Percentiles rank a stretch among this genome's conserved stretches.
Evolutionary conservation across 2,797 vertebrate genomes (phyloP).

Genomic region (Ctenopoma multispine): DNA sequence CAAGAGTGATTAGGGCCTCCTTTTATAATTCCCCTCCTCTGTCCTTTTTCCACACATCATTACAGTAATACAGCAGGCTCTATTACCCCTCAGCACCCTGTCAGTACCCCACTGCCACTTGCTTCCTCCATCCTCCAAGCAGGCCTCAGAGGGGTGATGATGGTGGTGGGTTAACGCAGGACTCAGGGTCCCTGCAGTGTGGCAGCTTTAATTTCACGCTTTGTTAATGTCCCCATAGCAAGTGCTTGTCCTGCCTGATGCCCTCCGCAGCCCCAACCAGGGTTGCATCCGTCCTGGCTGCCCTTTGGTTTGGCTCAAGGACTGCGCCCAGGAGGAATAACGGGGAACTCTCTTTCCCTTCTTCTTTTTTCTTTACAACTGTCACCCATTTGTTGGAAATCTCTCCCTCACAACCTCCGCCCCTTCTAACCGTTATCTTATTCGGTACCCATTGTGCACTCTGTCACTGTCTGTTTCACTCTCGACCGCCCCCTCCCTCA

Average conservation of each 20-base stretch:
- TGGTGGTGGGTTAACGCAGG: constrained; percentile 58
- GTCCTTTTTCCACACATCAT: constrained; percentile 84
- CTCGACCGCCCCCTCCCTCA: constrained; percentile 57
- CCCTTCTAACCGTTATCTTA: constrained; percentile 71
- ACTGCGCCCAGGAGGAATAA: constrained; percentile 34
- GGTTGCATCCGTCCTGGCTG: constrained; percentile 67
- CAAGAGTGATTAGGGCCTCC: constrained; percentile 76
- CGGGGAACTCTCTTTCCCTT: constrained; percentile 25
- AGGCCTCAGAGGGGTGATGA: constrained; percentile 67
- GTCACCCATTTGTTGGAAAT: constrained; percentile 57
- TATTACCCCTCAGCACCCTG: constrained; percentile 80
- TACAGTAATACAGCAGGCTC: constrained; percentile 83
- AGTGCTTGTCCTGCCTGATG: constrained; percentile 62
- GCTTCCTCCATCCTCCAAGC: constrained; percentile 50
- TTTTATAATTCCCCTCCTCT: constrained; percentile 73
- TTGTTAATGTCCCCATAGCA: constrained; percentile 84
- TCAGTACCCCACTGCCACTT: constrained; percentile 48
- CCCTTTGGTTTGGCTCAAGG: constrained; percentile 59
- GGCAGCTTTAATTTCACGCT: constrained; percentile 87
- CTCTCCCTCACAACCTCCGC: constrained; percentile 62
- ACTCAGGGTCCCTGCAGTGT: constrained; percentile 71
- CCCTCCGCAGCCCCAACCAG: constrained; percentile 64
- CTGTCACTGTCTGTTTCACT: constrained; percentile 77
- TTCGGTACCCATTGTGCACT: constrained; percentile 61
- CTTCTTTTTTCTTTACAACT: constrained; percentile 36